phyloP scores from a whole-genome alignment of 2,888 invertebrate genomes.

The Diaphora mendica region DNA sequence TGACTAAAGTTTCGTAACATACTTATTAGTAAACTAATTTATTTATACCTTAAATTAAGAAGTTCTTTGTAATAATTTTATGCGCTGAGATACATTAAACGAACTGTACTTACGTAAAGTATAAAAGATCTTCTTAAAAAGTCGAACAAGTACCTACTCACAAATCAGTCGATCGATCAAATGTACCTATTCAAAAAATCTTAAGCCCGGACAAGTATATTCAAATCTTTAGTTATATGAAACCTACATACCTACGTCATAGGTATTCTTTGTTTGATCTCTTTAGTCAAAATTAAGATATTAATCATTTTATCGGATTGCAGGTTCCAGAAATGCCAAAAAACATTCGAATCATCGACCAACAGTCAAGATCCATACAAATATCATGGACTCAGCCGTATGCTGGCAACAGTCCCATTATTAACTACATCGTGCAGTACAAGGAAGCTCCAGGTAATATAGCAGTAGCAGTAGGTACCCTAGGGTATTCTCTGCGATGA shows the following conservation, averaged over 20 bases:
- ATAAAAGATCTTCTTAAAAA: neutral
- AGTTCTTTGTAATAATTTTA: too few relatives aligned
- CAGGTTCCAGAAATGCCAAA: conserved; percentile 95
- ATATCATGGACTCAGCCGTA: conserved; percentile 96
- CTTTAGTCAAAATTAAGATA: neutral
- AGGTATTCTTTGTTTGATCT: neutral
- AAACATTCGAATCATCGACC: conserved; percentile 93
- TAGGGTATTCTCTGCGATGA: neutral
- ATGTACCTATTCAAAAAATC: neutral
- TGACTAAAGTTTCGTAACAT: neutral
- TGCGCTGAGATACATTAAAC: too few relatives aligned
- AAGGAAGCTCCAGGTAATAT: conserved; percentile 92
- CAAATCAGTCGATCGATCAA: neutral
- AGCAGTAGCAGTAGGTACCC: neutral
- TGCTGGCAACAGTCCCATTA: conserved; percentile 95
- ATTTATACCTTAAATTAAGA: too few relatives aligned
- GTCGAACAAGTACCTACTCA: neutral
- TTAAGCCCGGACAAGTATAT: neutral
- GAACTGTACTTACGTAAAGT: too few relatives aligned
- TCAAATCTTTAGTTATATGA: neutral
- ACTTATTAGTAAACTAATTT: too few relatives aligned
- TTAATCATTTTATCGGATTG: neutral
- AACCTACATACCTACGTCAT: neutral
- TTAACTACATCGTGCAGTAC: conserved; percentile 95
- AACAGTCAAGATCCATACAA: conserved; percentile 93